Conservation (phyloP, 2,113 vertebrate species). For the Aegypius monachus region DNA sequence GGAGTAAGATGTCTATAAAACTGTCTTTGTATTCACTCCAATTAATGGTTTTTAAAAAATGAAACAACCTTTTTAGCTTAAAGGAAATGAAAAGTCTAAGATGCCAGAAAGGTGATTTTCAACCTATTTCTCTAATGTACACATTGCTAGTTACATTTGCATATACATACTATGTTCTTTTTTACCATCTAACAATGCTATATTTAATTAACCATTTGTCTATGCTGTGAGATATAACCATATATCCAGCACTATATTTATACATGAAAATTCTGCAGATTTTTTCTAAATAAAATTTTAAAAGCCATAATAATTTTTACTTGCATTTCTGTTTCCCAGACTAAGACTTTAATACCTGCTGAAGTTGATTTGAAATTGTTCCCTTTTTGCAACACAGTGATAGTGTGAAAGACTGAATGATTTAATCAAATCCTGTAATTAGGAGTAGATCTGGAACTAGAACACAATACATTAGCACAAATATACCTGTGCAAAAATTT, state of each 20-base stretch:
- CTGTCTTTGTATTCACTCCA: background rate
- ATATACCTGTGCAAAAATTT: background rate
- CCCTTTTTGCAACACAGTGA: background rate
- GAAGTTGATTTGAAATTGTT: background rate
- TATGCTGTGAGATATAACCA: background rate
- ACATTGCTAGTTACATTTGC: background rate
- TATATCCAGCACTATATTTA: background rate
- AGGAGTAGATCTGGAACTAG: background rate
- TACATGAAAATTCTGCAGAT: background rate
- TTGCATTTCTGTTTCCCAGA: background rate
- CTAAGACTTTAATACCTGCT: background rate
- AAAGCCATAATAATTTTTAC: background rate
- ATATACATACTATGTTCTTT: background rate
- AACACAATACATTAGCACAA: background rate
- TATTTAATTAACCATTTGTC: background rate
- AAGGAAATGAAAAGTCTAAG: background rate
- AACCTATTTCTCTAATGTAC: background rate
- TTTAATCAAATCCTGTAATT: background rate
- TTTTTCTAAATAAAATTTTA: background rate
- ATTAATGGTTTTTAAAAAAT: background rate
- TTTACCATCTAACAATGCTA: background rate
- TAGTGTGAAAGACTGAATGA: background rate
- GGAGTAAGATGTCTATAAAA: background rate
- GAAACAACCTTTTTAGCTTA: background rate
- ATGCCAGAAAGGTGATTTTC: background rate